Evolutionary conservation across 2,888 invertebrate genomes (phyloP), one percentile per base, ranked within the genome.

Genomic region (Drosophila anomalata): DNA sequence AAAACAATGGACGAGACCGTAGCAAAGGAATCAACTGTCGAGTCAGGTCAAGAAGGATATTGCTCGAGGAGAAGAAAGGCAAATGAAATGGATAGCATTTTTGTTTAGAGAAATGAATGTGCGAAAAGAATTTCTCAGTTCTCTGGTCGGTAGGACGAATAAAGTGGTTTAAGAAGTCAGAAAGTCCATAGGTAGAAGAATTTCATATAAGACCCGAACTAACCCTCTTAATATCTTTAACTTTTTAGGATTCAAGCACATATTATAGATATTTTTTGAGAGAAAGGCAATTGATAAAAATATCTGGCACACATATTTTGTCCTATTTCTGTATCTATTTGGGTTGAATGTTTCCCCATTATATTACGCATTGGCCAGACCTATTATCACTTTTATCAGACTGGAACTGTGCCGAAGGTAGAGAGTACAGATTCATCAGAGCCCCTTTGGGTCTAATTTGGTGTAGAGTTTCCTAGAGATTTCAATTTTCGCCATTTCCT

Each of bases 1-100:
- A 61, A 60, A 59, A 69, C 68, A 66, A 77, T 72, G 53, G 41
- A 46, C 11, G 51, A 22, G 44, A 48, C 24, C 36, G 47, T 3
- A 20, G 42, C 31, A 59, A 26, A 51, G 58, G 51, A 56, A 44
- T 31, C 70, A 70, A 70, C 67, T 60, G 54, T 26, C 51, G 63
- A 47, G 77, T 71, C 77, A 75, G 79, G 77, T 85, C 75, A 82
- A 67, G 68, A 59, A 68, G 55, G 62, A 70, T 51, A 71, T 52
- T 33, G 51, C 33, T 51, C 51, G 20, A 29, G 33, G 58, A 29
- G n/a, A 53, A 56, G 26, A 36, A 36, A 31, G 33, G 52, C 57
- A 57, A 59, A 14, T 42, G 31, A 51, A 76, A 76, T 57, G 50
- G 42, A 22, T 54, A 39, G 48, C 47, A 59, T 56, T 61, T 71